Evolutionary conservation across 2,113 vertebrate genomes (phyloP), one percentile per base, ranked within the genome.

Genomic region (Pterophyllum scalare): DNA sequence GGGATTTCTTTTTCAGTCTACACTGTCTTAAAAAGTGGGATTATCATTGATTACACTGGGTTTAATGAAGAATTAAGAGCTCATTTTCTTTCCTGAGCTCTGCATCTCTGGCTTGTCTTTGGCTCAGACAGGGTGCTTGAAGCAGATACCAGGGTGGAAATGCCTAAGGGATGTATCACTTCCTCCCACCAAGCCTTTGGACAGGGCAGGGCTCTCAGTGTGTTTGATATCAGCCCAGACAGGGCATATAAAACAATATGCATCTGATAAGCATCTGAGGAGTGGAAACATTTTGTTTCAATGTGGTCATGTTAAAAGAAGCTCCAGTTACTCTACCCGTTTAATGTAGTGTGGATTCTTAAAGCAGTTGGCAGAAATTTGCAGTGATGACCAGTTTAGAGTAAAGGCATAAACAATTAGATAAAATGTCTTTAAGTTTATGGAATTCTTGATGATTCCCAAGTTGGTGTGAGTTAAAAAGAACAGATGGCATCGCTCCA

Each of bases 121-220:
- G 49, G 49, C 35, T 83, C 20, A 20, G 4, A 12, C 59, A 43
- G 59, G 83, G 79, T 88, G 81, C 75, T 75, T n/a, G 22, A 75
- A 60, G 86, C 89, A 86, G 89, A 89, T 88, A 85, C 54, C 74
- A 83, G 59, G 75, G 84, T 93, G 93, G 92, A 95, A 95, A 95
- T 93, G 90, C 93, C 90, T 70, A 22, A 87, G 75, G 81, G 88
- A 91, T 91, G 89, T 90, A 87, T 95, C 92, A 95, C 80, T 93
- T 95, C 93, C 94, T 94, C 75, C 38, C 77, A 61, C 67, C 83
- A 88, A 88, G 83, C 84, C 77, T 79, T 81, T 56, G 59, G 88
- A 76, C 79, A 78, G 90, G 91, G 87, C 87, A 87, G 84, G 85
- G 89, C 70, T 88, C 80, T 81, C 75, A 24, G 49, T 17, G 20